Percentiles rank a stretch among this genome's conserved stretches.
These are phyloP conservation scores for Mareca strepera DNA, from an alignment of 2,797 vertebrate species.

Conservation along the genomic window DNA sequence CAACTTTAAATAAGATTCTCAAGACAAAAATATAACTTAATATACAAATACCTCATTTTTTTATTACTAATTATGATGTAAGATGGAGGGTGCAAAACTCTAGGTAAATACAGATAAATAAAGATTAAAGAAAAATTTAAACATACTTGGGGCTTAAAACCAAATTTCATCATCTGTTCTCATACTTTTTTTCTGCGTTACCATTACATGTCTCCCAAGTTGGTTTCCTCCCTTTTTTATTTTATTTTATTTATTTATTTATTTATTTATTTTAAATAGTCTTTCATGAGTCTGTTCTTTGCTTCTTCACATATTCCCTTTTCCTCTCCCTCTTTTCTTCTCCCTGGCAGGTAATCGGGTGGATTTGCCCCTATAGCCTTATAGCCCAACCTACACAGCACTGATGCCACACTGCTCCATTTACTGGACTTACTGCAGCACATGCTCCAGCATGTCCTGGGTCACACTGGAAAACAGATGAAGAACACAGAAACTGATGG, in stretches of 20 bases:
- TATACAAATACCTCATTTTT: background rate
- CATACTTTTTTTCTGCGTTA: background rate
- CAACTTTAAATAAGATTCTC: background rate
- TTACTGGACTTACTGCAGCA: background rate
- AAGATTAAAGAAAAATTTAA: background rate
- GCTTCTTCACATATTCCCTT: accelerated
- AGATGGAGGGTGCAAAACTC: background rate
- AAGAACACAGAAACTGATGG: background rate
- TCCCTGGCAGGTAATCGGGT: background rate
- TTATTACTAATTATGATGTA: background rate
- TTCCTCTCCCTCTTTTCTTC: background rate
- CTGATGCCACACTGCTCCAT: conserved; percentile 17
- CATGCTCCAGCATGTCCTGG: background rate
- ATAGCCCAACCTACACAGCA: background rate
- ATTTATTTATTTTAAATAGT: background rate
- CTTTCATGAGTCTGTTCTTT: background rate
- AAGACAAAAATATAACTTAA: background rate
- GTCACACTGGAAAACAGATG: background rate
- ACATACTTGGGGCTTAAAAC: background rate
- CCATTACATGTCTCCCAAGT: background rate
- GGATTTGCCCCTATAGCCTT: background rate
- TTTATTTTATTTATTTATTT: background rate
- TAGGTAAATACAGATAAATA: background rate
- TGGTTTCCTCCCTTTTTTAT: background rate
- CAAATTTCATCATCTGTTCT: background rate